Conservation (phyloP, 2,797 vertebrate species). For the Catostomus latipinnis region DNA sequence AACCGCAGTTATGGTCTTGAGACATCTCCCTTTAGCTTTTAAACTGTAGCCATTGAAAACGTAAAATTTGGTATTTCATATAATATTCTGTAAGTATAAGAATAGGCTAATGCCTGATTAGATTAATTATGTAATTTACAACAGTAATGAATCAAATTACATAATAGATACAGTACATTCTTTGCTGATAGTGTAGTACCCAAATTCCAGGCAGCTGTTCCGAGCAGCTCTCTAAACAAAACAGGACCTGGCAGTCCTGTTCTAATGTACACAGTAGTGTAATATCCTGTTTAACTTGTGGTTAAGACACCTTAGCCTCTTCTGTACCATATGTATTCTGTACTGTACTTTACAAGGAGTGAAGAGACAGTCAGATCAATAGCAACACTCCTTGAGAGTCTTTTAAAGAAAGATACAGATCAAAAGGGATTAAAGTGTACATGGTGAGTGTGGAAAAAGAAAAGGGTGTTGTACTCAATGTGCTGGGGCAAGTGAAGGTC, state of each 20-base stretch:
- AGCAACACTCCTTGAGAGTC: neutral
- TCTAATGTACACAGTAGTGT: slow-evolving; percentile 29
- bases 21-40: neutral
- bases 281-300: slow-evolving; percentile 54
- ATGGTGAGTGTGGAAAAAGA: neutral
- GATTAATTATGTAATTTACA: neutral
- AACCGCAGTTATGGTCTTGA: neutral
- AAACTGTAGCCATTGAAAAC: neutral
- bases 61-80: neutral
- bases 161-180: neutral
- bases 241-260: slow-evolving; percentile 43
- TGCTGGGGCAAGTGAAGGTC: slow-evolving; percentile 1
- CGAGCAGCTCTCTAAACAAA: neutral
- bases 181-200: neutral
- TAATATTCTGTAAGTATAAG: neutral
- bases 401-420: neutral
- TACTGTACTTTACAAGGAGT: neutral
- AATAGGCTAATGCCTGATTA: neutral
- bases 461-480: neutral
- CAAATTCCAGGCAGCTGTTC: slow-evolving; percentile 14
- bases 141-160: neutral
- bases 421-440: neutral
- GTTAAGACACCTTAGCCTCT: neutral
- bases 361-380: neutral
- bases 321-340: slow-evolving; percentile 30